These are phyloP conservation scores for Acrobasis consociella DNA, from an alignment of 2,888 invertebrate genomes.

Conservation along the genomic window DNA sequence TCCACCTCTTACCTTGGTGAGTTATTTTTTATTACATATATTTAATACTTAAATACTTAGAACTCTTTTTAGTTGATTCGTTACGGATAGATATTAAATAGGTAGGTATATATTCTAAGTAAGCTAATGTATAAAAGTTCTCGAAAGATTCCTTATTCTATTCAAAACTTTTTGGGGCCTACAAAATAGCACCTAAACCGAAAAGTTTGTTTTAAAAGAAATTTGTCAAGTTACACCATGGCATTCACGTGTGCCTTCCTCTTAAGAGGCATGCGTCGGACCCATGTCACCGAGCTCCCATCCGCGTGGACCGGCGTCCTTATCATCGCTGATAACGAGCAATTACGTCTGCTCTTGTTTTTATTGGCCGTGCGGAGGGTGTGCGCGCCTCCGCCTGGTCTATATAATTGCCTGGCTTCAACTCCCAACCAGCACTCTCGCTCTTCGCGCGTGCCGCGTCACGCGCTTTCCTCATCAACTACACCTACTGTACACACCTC, in stretches of 20 bases:
- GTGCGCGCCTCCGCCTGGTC: conserved; percentile 62
- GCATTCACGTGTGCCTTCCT: conserved; percentile 35
- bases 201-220: neutral
- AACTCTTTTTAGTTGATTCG: no score
- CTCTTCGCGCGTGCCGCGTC: conserved; percentile 50
- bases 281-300: conserved; percentile 52
- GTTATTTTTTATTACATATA: no score
- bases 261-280: conserved; percentile 67
- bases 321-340: conserved; percentile 47
- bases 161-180: no score
- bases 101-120: no score
- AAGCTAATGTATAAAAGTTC: no score
- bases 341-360: conserved; percentile 45
- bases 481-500: conserved; percentile 29
- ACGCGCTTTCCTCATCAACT: conserved; percentile 35
- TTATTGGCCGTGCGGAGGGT: conserved; percentile 72
- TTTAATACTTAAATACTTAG: no score
- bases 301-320: conserved; percentile 63
- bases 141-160: no score
- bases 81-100: no score
- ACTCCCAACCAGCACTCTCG: conserved; percentile 48
- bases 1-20: no score
- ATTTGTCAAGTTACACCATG: neutral
- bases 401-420: conserved; percentile 55
- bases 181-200: neutral